Conservation (phyloP, 2,888 invertebrate species). For the Mechanitis messenoides region DNA sequence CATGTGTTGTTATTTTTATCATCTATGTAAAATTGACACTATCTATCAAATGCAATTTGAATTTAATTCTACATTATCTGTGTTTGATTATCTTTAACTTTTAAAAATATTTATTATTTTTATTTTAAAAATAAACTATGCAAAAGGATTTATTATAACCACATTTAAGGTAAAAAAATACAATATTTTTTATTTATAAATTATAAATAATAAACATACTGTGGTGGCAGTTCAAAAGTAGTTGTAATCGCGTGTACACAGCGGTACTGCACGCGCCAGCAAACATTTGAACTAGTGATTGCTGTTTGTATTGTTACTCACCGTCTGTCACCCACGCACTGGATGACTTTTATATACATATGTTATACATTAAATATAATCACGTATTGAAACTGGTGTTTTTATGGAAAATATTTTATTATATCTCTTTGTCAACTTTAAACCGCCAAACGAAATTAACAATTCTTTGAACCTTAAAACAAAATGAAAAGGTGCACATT, state of each 20-base stretch:
- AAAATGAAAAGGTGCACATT: slow-evolving; percentile 15
- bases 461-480: slow-evolving; percentile 27
- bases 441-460: slow-evolving; percentile 32
- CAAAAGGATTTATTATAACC: no score
- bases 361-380: neutral
- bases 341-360: neutral
- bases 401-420: slow-evolving; percentile 57
- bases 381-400: slow-evolving; percentile 43
- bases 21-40: no score
- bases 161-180: no score
- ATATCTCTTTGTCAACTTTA: slow-evolving; percentile 48
- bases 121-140: no score
- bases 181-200: no score
- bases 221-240: slow-evolving; percentile 11
- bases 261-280: slow-evolving; percentile 18
- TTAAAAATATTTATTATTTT: no score
- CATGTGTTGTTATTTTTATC: no score
- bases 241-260: slow-evolving; percentile 22
- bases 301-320: slow-evolving; percentile 24
- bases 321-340: slow-evolving; percentile 11
- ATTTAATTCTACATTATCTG: no score
- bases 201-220: neutral
- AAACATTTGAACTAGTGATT: slow-evolving; percentile 28
- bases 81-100: no score
- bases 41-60: no score